These are phyloP conservation scores for Oceanodroma leucorhoa DNA, from an alignment of 2,797 vertebrate genomes.

Conservation along the genomic window DNA sequence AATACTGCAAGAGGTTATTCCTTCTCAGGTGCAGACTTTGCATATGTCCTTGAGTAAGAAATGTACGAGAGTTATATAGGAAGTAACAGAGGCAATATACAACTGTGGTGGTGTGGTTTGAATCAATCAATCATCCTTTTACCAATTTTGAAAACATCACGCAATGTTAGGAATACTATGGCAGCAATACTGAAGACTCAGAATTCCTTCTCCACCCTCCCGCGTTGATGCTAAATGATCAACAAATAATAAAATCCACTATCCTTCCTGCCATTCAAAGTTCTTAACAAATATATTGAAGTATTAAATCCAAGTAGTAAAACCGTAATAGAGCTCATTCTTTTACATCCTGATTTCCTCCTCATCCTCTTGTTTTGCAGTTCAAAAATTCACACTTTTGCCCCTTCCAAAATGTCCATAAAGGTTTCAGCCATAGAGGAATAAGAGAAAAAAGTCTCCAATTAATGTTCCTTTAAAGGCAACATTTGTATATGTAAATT, in stretches of 20 bases:
- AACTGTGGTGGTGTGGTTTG: neutral
- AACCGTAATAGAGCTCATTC: neutral
- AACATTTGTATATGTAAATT: neutral
- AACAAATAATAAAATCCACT: slow-evolving; percentile 26
- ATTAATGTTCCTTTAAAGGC: neutral
- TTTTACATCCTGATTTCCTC: neutral
- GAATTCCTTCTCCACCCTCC: neutral
- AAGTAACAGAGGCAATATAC: neutral
- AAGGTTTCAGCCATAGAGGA: neutral
- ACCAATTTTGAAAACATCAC: neutral
- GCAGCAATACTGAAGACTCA: neutral
- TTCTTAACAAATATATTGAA: neutral
- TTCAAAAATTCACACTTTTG: neutral
- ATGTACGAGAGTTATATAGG: neutral
- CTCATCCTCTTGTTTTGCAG: neutral
- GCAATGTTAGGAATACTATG: neutral
- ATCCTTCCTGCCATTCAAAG: neutral
- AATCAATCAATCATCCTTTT: neutral
- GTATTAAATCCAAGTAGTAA: slow-evolving; percentile 45
- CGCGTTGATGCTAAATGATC: neutral
- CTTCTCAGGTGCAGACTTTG: neutral
- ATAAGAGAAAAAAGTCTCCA: neutral
- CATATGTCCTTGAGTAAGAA: neutral
- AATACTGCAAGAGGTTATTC: neutral
- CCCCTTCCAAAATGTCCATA: neutral